Evolutionary conservation across 2,113 vertebrate genomes (phyloP).

Genomic region (Actinemys pallida): DNA sequence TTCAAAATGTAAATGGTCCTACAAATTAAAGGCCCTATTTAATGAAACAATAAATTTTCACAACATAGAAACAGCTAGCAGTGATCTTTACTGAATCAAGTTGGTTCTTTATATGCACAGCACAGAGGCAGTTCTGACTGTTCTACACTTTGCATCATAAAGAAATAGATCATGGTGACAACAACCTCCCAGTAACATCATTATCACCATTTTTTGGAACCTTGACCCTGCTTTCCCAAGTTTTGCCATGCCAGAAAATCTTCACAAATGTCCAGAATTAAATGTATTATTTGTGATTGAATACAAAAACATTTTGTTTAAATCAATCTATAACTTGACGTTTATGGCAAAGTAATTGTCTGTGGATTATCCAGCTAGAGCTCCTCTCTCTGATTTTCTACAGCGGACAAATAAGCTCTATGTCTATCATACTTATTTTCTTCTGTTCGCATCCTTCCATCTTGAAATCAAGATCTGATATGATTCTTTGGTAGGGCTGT

Average conservation of each 20-base stretch:
- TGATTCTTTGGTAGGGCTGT: neutral
- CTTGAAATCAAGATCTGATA: neutral
- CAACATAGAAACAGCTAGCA: neutral
- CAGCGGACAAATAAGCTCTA: rapidly evolving
- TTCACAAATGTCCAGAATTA: neutral
- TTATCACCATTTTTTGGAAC: neutral
- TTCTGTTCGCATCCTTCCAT: neutral
- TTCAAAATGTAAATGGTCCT: neutral
- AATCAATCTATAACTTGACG: neutral
- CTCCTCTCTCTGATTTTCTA: neutral
- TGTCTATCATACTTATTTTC: neutral
- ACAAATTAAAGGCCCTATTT: neutral
- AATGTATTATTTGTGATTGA: neutral
- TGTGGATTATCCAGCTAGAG: neutral
- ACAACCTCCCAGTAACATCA: neutral
- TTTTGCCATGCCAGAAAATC: neutral
- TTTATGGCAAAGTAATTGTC: neutral
- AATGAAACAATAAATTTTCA: neutral
- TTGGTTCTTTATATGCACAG: neutral
- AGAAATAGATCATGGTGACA: neutral
- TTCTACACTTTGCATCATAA: neutral
- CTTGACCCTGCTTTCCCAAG: neutral
- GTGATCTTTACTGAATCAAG: neutral
- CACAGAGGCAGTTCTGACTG: neutral
- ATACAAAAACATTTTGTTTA: neutral